These are phyloP conservation scores for Lasioglossum lativentre DNA, from an alignment of 2,888 invertebrate genomes.

Conservation along the genomic window DNA sequence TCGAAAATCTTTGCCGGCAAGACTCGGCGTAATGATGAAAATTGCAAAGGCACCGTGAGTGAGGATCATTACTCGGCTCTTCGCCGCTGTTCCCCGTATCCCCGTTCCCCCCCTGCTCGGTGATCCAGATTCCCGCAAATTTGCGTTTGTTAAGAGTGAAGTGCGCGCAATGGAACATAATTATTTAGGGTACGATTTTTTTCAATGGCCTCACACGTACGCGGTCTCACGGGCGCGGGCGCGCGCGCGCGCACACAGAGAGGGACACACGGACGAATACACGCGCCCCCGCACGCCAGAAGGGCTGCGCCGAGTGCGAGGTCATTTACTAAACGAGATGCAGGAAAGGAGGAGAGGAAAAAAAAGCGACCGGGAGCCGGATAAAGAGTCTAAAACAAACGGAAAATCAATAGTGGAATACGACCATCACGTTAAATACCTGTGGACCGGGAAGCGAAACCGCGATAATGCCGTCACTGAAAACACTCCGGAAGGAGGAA, in stretches of 20 bases:
- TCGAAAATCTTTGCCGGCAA: conserved; percentile 12
- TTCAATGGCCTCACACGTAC: conserved; percentile 21
- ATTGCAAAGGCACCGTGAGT: conserved; percentile 22
- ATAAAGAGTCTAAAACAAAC: conserved; percentile 56
- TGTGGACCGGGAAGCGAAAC: conserved; percentile 49
- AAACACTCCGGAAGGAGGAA: conserved; percentile 28
- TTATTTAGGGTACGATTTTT: conserved; percentile 51
- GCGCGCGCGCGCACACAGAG: neutral
- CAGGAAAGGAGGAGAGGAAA: conserved; percentile 4
- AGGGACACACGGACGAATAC: neutral
- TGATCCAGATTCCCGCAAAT: conserved; percentile 41
- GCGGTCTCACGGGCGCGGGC: neutral
- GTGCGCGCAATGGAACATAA: conserved; percentile 40
- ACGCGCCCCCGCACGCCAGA: neutral
- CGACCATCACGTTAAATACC: conserved; percentile 51
- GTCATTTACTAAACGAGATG: conserved; percentile 58
- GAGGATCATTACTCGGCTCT: conserved; percentile 49
- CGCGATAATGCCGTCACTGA: conserved; percentile 58
- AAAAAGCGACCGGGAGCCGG: conserved; percentile 6
- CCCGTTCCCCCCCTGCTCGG: neutral
- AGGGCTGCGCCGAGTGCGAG: conserved; percentile 16
- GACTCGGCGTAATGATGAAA: conserved; percentile 46
- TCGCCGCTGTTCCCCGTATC: neutral
- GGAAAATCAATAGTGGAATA: conserved; percentile 59
- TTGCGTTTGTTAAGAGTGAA: conserved; percentile 38